Percentiles rank a stretch among this genome's conserved stretches.
Conservation (phyloP, 2,888 invertebrate genomes). For the Ferrisia virgata region DNA sequence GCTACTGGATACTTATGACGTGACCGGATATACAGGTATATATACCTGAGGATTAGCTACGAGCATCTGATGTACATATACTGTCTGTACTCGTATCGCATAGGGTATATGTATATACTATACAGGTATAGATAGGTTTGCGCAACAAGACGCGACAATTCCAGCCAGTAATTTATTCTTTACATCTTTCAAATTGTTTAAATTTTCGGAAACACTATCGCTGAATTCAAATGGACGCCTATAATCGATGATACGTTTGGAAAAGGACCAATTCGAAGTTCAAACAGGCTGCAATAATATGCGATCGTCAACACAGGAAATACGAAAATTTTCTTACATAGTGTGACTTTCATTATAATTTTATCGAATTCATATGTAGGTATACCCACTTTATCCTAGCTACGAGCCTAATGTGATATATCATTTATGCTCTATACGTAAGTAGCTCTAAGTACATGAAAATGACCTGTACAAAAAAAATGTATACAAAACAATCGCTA, state of each 20-base stretch:
- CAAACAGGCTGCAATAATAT: not conserved
- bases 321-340: not conserved
- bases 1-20: constrained; percentile 18
- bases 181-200: constrained; percentile 15
- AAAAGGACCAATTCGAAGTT: not conserved
- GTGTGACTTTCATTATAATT: not conserved
- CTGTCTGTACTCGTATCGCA: not conserved
- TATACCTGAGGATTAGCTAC: not conserved
- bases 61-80: too few relatives aligned
- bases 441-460: too few relatives aligned
- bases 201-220: constrained; percentile 19
- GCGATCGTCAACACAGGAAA: not conserved
- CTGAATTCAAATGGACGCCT: not conserved
- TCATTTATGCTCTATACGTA: too few relatives aligned
- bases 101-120: too few relatives aligned
- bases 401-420: too few relatives aligned
- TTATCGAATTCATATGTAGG: not conserved
- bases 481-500: too few relatives aligned
- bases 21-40: constrained; percentile 28
- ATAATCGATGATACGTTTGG: constrained; percentile 3
- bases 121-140: not conserved
- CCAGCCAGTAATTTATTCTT: not conserved
- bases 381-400: too few relatives aligned
- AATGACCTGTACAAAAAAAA: not conserved
- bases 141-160: not conserved